Conservation (phyloP, 2,797 vertebrate genomes). For the Pristis pectinata region DNA sequence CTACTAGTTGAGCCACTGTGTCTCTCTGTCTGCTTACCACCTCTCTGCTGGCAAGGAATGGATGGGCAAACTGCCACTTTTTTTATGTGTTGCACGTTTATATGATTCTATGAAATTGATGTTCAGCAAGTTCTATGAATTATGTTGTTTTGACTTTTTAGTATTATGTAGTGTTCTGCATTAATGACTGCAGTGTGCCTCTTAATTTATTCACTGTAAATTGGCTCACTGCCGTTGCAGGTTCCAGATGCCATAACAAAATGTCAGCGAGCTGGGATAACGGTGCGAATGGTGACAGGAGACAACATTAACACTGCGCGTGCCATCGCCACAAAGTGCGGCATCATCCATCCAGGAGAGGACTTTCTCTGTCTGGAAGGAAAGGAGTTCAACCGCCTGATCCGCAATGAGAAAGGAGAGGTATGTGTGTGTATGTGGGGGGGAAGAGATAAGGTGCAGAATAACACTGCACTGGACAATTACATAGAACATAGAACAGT, state of each 20-base stretch:
- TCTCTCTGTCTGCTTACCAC: no score
- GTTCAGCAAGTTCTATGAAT: background rate
- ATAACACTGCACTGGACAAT: background rate
- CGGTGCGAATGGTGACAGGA: constrained; percentile 93
- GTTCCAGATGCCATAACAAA: constrained; percentile 84
- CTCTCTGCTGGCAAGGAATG: no score
- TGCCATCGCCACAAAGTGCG: constrained; percentile 91
- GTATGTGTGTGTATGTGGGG: constrained; percentile 52
- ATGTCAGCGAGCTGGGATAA: constrained; percentile 89
- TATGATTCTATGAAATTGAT: background rate
- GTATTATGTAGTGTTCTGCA: background rate
- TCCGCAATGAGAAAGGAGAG: constrained; percentile 93
- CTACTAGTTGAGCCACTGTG: no score
- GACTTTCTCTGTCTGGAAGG: constrained; percentile 92
- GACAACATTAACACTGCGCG: constrained; percentile 97
- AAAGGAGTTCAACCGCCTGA: constrained; percentile 90
- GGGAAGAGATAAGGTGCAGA: no score
- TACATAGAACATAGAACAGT: background rate
- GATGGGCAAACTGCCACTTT: no score
- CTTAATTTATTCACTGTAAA: background rate
- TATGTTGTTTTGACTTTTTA: background rate
- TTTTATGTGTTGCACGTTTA: no score
- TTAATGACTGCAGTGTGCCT: background rate
- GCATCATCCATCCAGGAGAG: constrained; percentile 80
- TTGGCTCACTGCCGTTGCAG: constrained; percentile 49